Base-by-base conservation (phyloP, 1,140 invertebrate species). In the Chironomus striatipennis region DNA sequence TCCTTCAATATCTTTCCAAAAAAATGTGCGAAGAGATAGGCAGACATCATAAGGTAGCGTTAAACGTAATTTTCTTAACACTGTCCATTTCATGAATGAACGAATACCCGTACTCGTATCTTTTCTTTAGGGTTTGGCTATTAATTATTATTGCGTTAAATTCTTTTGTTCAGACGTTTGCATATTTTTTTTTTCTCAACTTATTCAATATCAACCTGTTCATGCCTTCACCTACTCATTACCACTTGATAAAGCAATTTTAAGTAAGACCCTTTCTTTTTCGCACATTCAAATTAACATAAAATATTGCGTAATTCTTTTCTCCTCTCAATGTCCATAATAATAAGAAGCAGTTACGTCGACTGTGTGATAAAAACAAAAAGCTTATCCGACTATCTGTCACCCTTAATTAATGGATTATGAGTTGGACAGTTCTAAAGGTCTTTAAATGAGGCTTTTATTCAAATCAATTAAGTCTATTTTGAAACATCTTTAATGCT, bases 171-270 rank as follows among this genome's bases (percentile, higher is more conserved):
- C 5, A 57, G n/a, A 57, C 4, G 24, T 34, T 34, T 34, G 24
- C 24, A 34, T 34, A 2, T 34, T 34, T 1, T 34, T 2, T 34
- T 34, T 34, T 34, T 34, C 5, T 5, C 2, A 47, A 47, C 2
- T 57, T 57, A n/a, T 57, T n/a, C 47, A 15, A 12, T n/a, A 57
- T 57, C 47, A 57, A 57, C 47, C 47, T n/a, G 47, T 15, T 57
- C n/a, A n/a, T 57, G 47, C 47, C n/a, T n/a, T 57, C n/a, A n/a
- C 47, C 43, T 57, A 57, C 47, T 57, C 12, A 12, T 57, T n/a
- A 57, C 47, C 47, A 57, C 47, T 57, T 57, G 47, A 57, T 57
- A 57, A 57, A 57, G 47, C 47, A 57, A 57, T 57, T 57, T 57
- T 34, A n/a, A 15, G 47, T 57, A 57, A 57, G 12, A 57, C 12